A percentile compares a stretch with the other conserved stretches of the same genome.
Conservation (phyloP, 2,797 vertebrate genomes). For the Mareca penelope region DNA sequence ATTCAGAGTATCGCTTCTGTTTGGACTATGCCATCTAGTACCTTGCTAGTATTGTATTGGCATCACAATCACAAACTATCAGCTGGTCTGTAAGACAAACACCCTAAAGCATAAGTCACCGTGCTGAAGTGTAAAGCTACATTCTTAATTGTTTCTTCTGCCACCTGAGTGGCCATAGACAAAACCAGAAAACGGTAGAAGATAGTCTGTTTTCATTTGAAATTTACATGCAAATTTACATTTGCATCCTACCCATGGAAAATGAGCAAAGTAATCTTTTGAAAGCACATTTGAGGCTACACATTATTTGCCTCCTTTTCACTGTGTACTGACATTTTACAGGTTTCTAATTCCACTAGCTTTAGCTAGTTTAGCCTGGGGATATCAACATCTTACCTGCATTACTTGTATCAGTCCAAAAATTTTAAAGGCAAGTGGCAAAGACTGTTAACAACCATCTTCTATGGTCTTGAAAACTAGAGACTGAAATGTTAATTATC, state of each 20-base stretch:
- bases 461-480: not conserved
- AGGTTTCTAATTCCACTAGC: not conserved
- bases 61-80: not conserved
- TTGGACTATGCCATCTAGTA: not conserved
- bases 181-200: not conserved
- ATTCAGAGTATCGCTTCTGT: not conserved
- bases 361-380: not conserved
- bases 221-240: not conserved
- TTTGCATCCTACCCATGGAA: not conserved
- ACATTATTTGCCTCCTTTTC: not conserved
- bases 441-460: not conserved
- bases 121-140: not conserved
- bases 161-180: not conserved
- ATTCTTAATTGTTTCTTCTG: not conserved
- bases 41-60: not conserved
- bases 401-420: not conserved
- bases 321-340: not conserved
- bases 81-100: not conserved
- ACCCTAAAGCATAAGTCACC: not conserved
- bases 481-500: not conserved
- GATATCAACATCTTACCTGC: not conserved
- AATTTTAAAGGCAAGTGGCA: not conserved
- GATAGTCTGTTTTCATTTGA: not conserved
- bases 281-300: not conserved
- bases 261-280: not conserved